Evolutionary conservation across 2,888 invertebrate genomes (phyloP).

Genomic region (Arrhopalites spinosus): DNA sequence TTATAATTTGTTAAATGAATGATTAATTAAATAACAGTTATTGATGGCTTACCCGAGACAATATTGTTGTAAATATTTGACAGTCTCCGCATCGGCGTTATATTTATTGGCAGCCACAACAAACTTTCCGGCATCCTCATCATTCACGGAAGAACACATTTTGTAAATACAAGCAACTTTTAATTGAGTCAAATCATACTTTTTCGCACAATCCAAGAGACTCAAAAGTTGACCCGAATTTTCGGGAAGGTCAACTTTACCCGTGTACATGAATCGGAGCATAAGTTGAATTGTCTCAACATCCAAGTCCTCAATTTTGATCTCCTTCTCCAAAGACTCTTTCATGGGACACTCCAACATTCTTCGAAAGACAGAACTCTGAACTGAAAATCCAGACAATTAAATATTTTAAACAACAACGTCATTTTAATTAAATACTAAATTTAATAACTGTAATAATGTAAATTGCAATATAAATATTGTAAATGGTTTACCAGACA

Average conservation of each 20-base stretch:
- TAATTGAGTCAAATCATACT: constrained; percentile 10
- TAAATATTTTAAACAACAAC: no score
- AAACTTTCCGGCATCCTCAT: constrained; percentile 14
- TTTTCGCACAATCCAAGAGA: constrained; percentile 12
- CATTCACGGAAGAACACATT: not conserved
- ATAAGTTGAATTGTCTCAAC: not conserved
- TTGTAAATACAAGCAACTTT: constrained; percentile 2
- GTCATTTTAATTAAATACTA: no score
- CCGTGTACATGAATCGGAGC: not conserved
- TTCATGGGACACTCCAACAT: constrained; percentile 14
- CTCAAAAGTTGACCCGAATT: not conserved
- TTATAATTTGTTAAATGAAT: not conserved
- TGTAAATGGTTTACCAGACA: no score
- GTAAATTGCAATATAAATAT: no score
- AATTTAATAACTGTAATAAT: no score
- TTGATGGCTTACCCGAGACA: constrained; percentile 12
- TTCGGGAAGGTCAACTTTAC: not conserved
- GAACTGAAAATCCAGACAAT: not conserved
- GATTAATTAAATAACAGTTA: not conserved
- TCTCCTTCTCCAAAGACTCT: not conserved
- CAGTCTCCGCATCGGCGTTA: not conserved
- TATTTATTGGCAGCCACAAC: constrained; percentile 6
- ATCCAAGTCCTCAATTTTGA: not conserved
- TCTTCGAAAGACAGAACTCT: not conserved
- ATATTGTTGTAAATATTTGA: constrained; percentile 4